phyloP scores from a whole-genome alignment of 23 tunicate genomes.

The Halocynthia aurantium region DNA sequence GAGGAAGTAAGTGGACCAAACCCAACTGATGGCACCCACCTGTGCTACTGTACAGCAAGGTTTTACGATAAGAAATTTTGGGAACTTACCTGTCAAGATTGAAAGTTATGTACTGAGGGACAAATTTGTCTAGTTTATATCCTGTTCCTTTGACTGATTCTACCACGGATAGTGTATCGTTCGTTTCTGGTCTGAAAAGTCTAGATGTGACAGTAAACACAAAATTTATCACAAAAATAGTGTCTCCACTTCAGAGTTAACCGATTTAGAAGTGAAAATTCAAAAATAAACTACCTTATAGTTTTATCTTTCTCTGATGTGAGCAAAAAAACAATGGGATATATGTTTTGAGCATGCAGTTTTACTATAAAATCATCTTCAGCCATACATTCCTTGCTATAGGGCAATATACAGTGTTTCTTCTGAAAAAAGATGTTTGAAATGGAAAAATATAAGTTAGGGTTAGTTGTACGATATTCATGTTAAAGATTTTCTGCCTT shows the following conservation, averaged over 20 bases:
- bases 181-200: conserved; percentile 2
- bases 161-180: background rate
- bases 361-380: background rate
- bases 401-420: conserved; percentile 10
- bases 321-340: conserved; percentile 18
- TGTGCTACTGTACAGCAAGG: too few species aligned
- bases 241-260: background rate
- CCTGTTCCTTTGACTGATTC: background rate
- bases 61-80: too few species aligned
- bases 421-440: background rate
- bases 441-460: too few species aligned
- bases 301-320: conserved; percentile 15
- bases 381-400: conserved; percentile 17
- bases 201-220: background rate
- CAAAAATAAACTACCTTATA: conserved; percentile 1
- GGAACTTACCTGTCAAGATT: conserved; percentile 11
- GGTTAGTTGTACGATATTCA: too few species aligned
- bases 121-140: background rate
- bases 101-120: conserved; percentile 21
- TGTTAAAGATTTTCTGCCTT: too few species aligned
- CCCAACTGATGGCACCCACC: too few species aligned
- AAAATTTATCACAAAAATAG: background rate
- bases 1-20: too few species aligned
- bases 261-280: background rate
- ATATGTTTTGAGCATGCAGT: conserved; percentile 12